A percentile compares a stretch with the other conserved stretches of the same genome.
Conservation (phyloP, 2,888 invertebrate species). For the Odontomyia ornata region DNA sequence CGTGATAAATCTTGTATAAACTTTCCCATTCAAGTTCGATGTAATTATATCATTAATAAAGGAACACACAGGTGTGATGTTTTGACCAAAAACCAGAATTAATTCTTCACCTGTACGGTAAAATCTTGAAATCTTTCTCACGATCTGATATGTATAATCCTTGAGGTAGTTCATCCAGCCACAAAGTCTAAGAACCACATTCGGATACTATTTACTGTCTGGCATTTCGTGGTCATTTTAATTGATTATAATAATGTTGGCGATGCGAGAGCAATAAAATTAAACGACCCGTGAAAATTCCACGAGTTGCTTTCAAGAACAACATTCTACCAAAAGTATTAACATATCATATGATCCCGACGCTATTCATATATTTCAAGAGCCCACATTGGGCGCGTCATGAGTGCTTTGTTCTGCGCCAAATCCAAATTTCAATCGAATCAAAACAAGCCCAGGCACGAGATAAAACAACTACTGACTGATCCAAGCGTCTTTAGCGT, state of each 20-base stretch:
- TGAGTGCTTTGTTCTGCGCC: constrained; percentile 5
- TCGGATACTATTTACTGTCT: neutral
- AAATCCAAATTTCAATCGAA: constrained; percentile 5
- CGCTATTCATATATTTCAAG: constrained; percentile 15
- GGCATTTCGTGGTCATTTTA: neutral
- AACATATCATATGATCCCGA: neutral
- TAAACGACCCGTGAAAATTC: constrained; percentile 13
- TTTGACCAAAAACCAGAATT: no score
- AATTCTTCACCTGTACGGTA: no score
- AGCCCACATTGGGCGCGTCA: constrained; percentile 13
- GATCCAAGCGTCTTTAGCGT: constrained; percentile 10
- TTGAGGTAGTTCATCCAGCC: neutral
- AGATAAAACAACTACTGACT: constrained; percentile 15
- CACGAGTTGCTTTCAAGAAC: constrained; percentile 14
- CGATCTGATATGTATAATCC: no score
- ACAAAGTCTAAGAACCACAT: neutral
- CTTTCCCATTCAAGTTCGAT: no score
- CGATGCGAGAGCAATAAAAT: constrained; percentile 21
- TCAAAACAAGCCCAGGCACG: constrained; percentile 5
- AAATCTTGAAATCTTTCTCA: no score
- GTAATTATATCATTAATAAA: no score
- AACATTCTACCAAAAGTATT: neutral
- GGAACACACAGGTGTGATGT: no score
- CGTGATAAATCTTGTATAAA: no score
- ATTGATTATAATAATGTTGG: neutral